These are phyloP conservation scores for Ictalurus furcatus DNA, from an alignment of 2,113 vertebrate species.

Conservation along the genomic window DNA sequence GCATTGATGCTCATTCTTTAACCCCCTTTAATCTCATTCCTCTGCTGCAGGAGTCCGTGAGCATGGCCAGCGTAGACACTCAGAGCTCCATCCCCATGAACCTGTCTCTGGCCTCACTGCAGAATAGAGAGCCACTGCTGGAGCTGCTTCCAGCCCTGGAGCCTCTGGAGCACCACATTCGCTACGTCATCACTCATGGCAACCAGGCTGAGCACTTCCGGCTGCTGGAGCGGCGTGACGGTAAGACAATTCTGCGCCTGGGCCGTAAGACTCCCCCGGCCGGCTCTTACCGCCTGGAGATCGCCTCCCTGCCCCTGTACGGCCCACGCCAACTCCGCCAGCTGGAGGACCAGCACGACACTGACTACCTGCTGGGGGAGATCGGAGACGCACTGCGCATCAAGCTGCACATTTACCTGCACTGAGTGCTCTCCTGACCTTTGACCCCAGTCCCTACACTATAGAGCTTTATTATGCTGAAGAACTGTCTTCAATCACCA, in stretches of 20 bases:
- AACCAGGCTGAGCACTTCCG: constrained; percentile 81
- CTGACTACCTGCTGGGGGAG: constrained; percentile 81
- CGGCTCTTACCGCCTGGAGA: constrained; percentile 82
- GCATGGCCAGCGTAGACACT: constrained; percentile 85
- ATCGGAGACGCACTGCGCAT: constrained; percentile 83
- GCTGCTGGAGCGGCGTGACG: constrained; percentile 78
- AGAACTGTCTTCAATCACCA: constrained; percentile 73
- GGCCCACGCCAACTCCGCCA: constrained; percentile 76
- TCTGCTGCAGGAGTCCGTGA: constrained; percentile 71
- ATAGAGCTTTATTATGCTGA: constrained; percentile 57
- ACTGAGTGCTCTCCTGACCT: constrained; percentile 72
- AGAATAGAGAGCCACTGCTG: constrained; percentile 82
- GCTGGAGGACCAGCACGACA: constrained; percentile 80
- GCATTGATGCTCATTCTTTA: not conserved
- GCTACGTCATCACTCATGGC: constrained; percentile 81
- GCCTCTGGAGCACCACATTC: constrained; percentile 78
- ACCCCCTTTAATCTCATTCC: not conserved
- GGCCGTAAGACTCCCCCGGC: constrained; percentile 72
- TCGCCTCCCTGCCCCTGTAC: constrained; percentile 81
- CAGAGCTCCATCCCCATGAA: constrained; percentile 80
- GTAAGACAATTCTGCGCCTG: constrained; percentile 83
- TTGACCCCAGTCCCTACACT: constrained; percentile 56
- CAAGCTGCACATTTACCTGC: constrained; percentile 86
- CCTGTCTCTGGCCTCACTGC: constrained; percentile 77
- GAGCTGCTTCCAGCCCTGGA: constrained; percentile 84